Conservation (phyloP, 1,140 invertebrate genomes). For the Meloidogyne chitwoodi region DNA sequence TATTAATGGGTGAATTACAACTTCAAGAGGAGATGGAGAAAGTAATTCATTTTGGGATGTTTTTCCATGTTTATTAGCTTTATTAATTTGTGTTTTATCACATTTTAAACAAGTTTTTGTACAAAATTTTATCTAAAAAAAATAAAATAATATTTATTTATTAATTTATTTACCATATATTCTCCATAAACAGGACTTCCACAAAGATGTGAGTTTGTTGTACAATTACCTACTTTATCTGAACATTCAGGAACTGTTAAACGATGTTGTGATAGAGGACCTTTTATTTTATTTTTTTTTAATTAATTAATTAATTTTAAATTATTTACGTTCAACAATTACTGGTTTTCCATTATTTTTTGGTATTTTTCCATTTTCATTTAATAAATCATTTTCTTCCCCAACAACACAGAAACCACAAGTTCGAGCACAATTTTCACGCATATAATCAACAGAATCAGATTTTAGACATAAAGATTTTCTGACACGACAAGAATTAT, state of each 20-base stretch:
- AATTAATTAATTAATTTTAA: constrained; percentile 15
- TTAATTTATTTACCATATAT: constrained; percentile 28
- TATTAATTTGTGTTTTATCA: background rate
- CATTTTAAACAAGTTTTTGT: constrained; percentile 36
- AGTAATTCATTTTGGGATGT: background rate
- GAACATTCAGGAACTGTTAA: constrained; percentile 35
- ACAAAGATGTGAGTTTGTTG: constrained; percentile 39
- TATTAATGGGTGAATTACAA: constrained; percentile 1
- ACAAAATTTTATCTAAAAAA: constrained; percentile 22
- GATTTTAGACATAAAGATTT: constrained; percentile 36
- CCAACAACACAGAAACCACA: constrained; percentile 39
- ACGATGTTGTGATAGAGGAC: constrained; percentile 8
- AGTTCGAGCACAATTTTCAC: constrained; percentile 44
- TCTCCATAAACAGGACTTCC: constrained; percentile 30
- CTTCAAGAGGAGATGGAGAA: background rate
- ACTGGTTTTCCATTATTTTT: constrained; percentile 11
- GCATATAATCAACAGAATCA: constrained; percentile 40
- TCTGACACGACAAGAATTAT: constrained; percentile 33
- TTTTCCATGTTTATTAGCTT: background rate
- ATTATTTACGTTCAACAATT: constrained; percentile 10
- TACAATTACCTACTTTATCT: constrained; percentile 36
- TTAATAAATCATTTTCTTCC: constrained; percentile 10
- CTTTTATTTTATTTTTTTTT: constrained; percentile 18
- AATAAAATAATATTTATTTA: background rate
- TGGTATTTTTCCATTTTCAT: background rate